These are phyloP conservation scores for Anneissia japonica DNA, from an alignment of 35 echinoderm and acorn worm genomes.

Conservation along the genomic window DNA sequence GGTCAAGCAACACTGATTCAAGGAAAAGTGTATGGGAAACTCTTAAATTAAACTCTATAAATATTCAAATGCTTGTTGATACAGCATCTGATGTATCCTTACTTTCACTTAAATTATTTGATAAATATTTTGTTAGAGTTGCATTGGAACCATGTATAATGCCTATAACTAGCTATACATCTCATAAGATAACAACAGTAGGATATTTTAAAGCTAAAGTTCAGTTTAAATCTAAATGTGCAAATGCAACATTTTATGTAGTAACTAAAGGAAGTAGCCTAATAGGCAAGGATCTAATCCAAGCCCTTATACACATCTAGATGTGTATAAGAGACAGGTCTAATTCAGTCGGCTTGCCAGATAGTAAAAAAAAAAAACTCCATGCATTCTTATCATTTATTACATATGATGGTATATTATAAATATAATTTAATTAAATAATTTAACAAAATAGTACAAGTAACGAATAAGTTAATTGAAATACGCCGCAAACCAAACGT, in stretches of 20 bases:
- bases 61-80: slow-evolving; percentile 3
- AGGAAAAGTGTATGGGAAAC: not conserved
- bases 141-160: not conserved
- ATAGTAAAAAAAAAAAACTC: no score
- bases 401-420: no score
- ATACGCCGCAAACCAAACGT: no score
- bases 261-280: not conserved
- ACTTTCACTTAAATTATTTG: not conserved
- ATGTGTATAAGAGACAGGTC: no score
- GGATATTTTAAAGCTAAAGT: not conserved
- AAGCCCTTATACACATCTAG: no score
- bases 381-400: no score
- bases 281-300: slow-evolving; percentile 18
- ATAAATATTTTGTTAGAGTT: slow-evolving; percentile 12
- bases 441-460: no score
- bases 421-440: no score
- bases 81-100: slow-evolving; percentile 18
- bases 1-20: not conserved
- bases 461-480: not conserved
- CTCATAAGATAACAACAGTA: not conserved
- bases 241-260: not conserved
- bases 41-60: not conserved
- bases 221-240: not conserved
- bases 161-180: not conserved
- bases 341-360: no score